Conservation (phyloP, 2,888 invertebrate genomes). For the Taphrorychus bicolor region DNA sequence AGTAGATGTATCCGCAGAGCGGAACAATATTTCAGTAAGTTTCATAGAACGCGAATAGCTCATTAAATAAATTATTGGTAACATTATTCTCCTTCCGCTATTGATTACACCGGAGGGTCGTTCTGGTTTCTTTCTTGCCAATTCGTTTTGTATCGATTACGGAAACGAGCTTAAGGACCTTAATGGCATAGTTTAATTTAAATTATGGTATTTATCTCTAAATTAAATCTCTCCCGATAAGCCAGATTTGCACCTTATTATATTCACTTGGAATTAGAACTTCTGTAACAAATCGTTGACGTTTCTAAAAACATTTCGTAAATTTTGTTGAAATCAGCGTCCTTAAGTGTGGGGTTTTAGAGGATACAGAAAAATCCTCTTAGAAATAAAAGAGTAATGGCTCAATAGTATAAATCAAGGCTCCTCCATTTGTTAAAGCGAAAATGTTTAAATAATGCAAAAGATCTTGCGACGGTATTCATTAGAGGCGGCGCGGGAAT, state of each 20-base stretch:
- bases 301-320: background rate
- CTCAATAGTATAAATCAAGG: slow-evolving; percentile 35
- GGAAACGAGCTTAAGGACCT: slow-evolving; percentile 25
- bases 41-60: slow-evolving; percentile 40
- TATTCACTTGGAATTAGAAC: slow-evolving; percentile 20
- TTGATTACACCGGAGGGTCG: slow-evolving; percentile 35
- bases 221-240: slow-evolving; percentile 32
- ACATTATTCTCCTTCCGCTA: slow-evolving; percentile 38
- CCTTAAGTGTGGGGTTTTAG: slow-evolving; percentile 3
- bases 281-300: slow-evolving; percentile 1
- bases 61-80: slow-evolving; percentile 38
- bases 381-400: slow-evolving; percentile 10
- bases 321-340: background rate
- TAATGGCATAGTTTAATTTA: slow-evolving; percentile 36
- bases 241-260: slow-evolving; percentile 39
- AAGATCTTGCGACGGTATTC: slow-evolving; percentile 43
- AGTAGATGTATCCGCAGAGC: background rate
- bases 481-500: slow-evolving; percentile 37
- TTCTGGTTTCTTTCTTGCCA: slow-evolving; percentile 36
- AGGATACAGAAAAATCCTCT: slow-evolving; percentile 26
- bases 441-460: slow-evolving; percentile 50
- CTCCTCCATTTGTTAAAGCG: slow-evolving; percentile 43
- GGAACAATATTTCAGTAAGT: slow-evolving; percentile 11
- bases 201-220: slow-evolving; percentile 34
- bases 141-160: slow-evolving; percentile 39